Evolutionary conservation across 2,797 vertebrate genomes (phyloP), one percentile per base, ranked within the genome.

Genomic region (Rhinella marina): DNA sequence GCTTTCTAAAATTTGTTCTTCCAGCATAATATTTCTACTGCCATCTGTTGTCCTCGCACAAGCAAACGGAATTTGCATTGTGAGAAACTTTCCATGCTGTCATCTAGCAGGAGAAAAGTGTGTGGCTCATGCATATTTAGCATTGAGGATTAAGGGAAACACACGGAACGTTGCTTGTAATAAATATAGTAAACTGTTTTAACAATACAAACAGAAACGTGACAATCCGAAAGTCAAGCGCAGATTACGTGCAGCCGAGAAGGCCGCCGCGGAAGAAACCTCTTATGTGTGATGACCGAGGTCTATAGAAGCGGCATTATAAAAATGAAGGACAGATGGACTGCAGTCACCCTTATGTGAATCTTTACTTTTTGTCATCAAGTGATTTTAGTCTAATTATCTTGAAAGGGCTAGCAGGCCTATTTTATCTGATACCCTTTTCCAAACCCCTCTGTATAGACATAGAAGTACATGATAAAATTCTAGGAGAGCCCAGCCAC

Each of bases 1-100:
- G 84, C 88, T 89, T 89, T 89, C 88, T 89, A 89, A 82, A 89
- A 86, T 89, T 77, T 89, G 88, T 86, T 89, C 88, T 89, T 81
- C 84, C 77, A 89, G 88, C 88, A 89, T 82, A 89, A 89, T 89
- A 86, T 85, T 82, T 78, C 79, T 89, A 61, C 48, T 89, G 88
- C 88, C 88, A 89, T 89, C 88, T 89, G 88, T 86, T 86, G 84
- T 85, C 84, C 83, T 86, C 84, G 54, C 84, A 66, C 83, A 85
- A 85, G 56, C 79, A 81, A 79, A 86, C 59, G 54, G 88, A 88
- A 88, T 88, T 85, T 86, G 88, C 88, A 88, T 88, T 86, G 84
- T 77, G 88, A 89, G 84, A 89, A 85, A 89, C 68, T 89, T 89
- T 86, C 88, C 88, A 82, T 86, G 80, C 84, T 89, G 88, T 89